These are phyloP conservation scores for Cirrhinus mrigala DNA, from an alignment of 2,797 vertebrate genomes.

Conservation along the genomic window DNA sequence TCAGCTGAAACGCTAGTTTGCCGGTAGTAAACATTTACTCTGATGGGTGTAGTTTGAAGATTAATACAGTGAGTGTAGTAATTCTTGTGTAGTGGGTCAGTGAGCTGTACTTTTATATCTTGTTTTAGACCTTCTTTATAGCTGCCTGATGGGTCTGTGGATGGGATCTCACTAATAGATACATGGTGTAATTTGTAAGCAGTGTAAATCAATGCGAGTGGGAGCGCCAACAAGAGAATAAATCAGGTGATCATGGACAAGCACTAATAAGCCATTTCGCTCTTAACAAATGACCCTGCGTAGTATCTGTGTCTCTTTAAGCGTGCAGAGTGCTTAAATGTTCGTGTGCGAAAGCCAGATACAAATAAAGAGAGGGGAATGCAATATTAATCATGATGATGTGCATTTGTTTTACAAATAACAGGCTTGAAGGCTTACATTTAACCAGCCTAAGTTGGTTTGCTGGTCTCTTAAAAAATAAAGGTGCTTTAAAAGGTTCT, in stretches of 20 bases:
- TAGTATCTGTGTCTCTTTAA: slow-evolving; percentile 37
- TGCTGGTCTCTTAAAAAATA: too few species aligned
- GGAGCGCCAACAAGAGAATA: slow-evolving; percentile 33
- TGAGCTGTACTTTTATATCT: slow-evolving; percentile 17
- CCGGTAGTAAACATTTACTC: not conserved
- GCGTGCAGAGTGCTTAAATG: not conserved
- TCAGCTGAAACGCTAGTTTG: not conserved
- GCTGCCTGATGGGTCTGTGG: slow-evolving; percentile 3
- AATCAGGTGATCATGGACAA: slow-evolving; percentile 38
- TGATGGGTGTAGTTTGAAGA: slow-evolving; percentile 25
- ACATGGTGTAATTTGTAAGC: slow-evolving; percentile 28
- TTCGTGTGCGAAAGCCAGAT: not conserved
- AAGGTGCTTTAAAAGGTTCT: too few species aligned
- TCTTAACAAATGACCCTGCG: slow-evolving; percentile 35
- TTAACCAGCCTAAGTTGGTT: not conserved
- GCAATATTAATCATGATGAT: not conserved
- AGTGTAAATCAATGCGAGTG: slow-evolving; percentile 40
- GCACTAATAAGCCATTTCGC: slow-evolving; percentile 46
- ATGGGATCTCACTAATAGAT: slow-evolving; percentile 24
- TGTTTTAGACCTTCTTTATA: slow-evolving; percentile 29
- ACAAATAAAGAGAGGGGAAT: not conserved
- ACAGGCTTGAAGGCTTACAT: not conserved
- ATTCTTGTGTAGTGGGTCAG: slow-evolving; percentile 7
- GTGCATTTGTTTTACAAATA: not conserved
- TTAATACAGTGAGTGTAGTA: slow-evolving; percentile 19